Base-by-base conservation (phyloP, 2,888 invertebrate species). In the Leptura quadrifasciata region DNA sequence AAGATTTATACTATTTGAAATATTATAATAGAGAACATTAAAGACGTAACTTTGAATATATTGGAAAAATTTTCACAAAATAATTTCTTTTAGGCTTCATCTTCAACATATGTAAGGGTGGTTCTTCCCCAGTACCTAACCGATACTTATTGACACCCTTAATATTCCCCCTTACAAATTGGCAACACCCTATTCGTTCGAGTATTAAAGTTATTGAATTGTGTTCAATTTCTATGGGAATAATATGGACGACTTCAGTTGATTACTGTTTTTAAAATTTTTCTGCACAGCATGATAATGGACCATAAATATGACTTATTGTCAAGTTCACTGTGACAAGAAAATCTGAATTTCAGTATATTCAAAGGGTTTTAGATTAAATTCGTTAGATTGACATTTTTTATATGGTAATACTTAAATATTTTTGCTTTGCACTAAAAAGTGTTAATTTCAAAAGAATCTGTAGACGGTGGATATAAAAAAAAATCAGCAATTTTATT, bases 131-230 rank as follows among this genome's bases (percentile, higher is more conserved):
- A 55, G 75, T 74, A 72, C 78, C 79, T 70, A 83, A 84, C 85
- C 86, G 83, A 86, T 86, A 85, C 85, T 85, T 85, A 86, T 85
- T 83, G 85, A 84, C 85, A 84, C 85, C 84, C 83, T 80, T 80
- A 80, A 78, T 78, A 80, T 81, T 80, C 80, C 76, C 79, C 81
- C 75, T 76, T 76, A 80, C 76, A 75, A 81, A 80, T 78, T 77
- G 82, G 81, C 76, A 82, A 80, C 83, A 81, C 81, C 82, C 82
- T 76, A 78, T 76, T 79, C 78, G 79, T 78, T 76, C 76, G 72
- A 79, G 78, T 81, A 82, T 81, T 80, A 74, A 64, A 79, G 75
- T 80, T 81, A 83, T 84, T 81, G 82, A 83, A 81, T 82, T 81
- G 80, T 75, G 76, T 79, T 78, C 74, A 81, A 83, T 79, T 82